Base-by-base conservation (phyloP, 2,888 invertebrate genomes). In the Sarcophaga subvicina region DNA sequence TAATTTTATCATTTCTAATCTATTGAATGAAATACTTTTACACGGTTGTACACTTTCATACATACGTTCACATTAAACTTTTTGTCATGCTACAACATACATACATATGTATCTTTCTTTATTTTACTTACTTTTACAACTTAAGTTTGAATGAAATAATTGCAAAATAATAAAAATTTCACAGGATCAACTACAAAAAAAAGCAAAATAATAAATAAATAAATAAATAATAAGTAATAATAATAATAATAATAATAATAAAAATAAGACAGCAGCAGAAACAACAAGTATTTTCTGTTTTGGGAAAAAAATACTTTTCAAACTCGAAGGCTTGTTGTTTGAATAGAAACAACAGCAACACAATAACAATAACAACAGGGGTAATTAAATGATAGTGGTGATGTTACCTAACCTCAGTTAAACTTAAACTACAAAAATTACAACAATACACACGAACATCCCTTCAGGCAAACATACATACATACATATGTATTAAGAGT, bases 61-160 rank as follows among this genome's bases (percentile, higher is more conserved):
- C 8, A 10, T 8, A 59, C 12, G 8, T 64, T 11, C 10, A 8
- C 20, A 10, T 5, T 25, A 75, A 47, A 11, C n/a, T 37, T 37
- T 37, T 37, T 37, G 37, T 37, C 37, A 37, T 37, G 37, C 37
- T 37, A 6, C 6, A 6, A 37, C 37, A 37, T 37, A 6, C 37
- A 37, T 37, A 37, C 37, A 6, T 37, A 37, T 1, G 1, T 37
- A 37, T 83, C 72, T 80, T 86, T 83, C 73, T 63, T 77, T 47
- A 83, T 86, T 69, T 78, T 73, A 66, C 11, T 78, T 67, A 66
- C 25, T 22, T 54, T 59, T 17, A 37, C 37, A 73, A 79, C 22
- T 86, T 75, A 60, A 37, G 49, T n/a, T 80, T 70, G 49, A 80
- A 80, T 72, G 67, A 80, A 63, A 71, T 83, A 86, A 83, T 83